These are phyloP conservation scores for Rhopalosiphum nymphaeae DNA, from an alignment of 2,888 invertebrate species.

Conservation along the genomic window DNA sequence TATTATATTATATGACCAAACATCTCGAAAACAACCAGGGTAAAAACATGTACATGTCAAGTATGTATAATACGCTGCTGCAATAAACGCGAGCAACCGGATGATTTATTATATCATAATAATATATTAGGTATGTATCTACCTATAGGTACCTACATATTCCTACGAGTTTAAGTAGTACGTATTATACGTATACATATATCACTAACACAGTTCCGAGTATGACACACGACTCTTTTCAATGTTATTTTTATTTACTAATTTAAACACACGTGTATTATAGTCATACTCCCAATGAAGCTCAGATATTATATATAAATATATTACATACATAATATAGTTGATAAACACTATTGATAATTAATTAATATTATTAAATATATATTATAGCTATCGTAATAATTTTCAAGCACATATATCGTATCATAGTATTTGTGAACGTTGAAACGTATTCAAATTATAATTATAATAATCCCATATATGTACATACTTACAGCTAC, in stretches of 20 bases:
- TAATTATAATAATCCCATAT: too few relatives aligned
- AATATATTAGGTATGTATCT: neutral
- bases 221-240: neutral
- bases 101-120: constrained; percentile 1
- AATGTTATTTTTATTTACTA: constrained; percentile 4
- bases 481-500: neutral
- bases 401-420: neutral
- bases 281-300: neutral
- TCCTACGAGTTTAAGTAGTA: neutral
- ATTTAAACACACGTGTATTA: neutral
- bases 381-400: neutral
- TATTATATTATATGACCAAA: neutral
- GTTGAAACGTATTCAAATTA: too few relatives aligned
- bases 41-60: neutral
- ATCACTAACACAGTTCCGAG: neutral
- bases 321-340: neutral
- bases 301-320: neutral
- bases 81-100: neutral
- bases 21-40: neutral
- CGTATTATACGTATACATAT: neutral
- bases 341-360: neutral
- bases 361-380: neutral
- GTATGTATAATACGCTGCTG: neutral
- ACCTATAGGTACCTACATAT: neutral
- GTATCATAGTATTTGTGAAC: too few relatives aligned